phyloP scores from a whole-genome alignment of 2,888 invertebrate species.

The Drosophila demipolita region DNA sequence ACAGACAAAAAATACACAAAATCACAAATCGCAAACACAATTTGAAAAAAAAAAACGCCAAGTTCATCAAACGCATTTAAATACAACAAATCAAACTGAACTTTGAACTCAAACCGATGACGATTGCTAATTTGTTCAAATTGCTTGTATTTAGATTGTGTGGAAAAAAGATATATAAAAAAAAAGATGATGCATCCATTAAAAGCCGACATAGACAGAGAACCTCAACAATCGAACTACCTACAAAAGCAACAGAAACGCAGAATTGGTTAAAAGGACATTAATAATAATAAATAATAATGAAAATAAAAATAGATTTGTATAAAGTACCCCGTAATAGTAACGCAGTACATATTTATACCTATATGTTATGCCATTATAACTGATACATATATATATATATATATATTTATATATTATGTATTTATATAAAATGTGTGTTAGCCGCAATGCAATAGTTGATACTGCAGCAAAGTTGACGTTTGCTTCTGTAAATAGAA shows the following conservation, averaged over 20 bases:
- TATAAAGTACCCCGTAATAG: constrained; percentile 9
- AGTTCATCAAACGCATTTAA: constrained; percentile 11
- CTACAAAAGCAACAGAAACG: constrained; percentile 38
- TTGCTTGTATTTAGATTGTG: constrained; percentile 11
- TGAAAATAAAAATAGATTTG: constrained; percentile 15
- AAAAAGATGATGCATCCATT: constrained; percentile 4
- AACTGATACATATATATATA: constrained; percentile 29
- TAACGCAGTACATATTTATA: constrained; percentile 6
- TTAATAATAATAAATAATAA: neutral
- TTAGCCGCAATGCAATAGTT: constrained; percentile 42
- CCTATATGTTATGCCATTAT: constrained; percentile 39
- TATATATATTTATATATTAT: constrained; percentile 9
- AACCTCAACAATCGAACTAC: constrained; percentile 58
- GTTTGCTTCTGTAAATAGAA: constrained; percentile 27
- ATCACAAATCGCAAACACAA: neutral
- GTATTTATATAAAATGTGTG: constrained; percentile 32
- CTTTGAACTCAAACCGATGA: neutral
- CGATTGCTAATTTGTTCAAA: neutral
- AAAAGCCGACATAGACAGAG: constrained; percentile 40
- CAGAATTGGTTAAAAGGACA: constrained; percentile 36
- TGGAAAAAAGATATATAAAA: neutral
- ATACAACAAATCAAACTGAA: neutral
- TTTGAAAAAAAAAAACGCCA: neutral
- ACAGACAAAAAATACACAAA: constrained; percentile 7
- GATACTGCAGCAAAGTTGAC: constrained; percentile 20